Evolutionary conservation across 2,888 invertebrate species (phyloP), one percentile per base, ranked within the genome.

Genomic region (Merodon equestris): DNA sequence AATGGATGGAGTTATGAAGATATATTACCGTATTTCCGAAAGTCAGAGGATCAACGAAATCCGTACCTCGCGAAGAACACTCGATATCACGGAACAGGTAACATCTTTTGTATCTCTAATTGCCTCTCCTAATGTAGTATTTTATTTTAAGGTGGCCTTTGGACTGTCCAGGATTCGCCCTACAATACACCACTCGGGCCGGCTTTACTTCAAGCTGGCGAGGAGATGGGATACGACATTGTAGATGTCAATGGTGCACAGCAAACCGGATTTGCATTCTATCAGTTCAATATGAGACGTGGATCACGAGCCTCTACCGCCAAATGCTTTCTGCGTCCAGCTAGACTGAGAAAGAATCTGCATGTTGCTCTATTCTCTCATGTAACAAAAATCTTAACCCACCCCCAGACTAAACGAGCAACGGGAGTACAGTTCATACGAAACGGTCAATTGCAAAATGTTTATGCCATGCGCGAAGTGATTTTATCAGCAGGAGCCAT

Each of bases 161-260:
- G 88, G 88, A 89, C 89, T 0, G 87, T 89, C 5, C 89, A 89
- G 81, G 84, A 89, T 67, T 58, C 88, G 1, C 89, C 89, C 0
- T 89, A 89, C 73, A 88, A 89, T 13, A 96, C 96, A 0, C 96
- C 97, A 0, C 88, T 97, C 40, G 96, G 95, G 0, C 92, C 94
- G 0, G 96, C 96, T 0, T 95, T 96, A 84, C 88, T 97, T 0
- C 94, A 96, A 90, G 96, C 96, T 0, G 96, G 94, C n/a, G 93
- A 95, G 86, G 96, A 97, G 88, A 94, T 96, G 94, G 96, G 96
- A 18, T 97, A 96, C 88, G 95, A 96, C 67, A 92, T 96, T 64
- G 87, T 94, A 0, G 97, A 97, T 88, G 91, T 96, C 0, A 97
- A 97, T 86, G 96, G 96, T 0, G 94, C 91, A 0, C 92, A 94